Conservation (phyloP, 1,140 invertebrate genomes). For the Pachypsylla venusta region DNA sequence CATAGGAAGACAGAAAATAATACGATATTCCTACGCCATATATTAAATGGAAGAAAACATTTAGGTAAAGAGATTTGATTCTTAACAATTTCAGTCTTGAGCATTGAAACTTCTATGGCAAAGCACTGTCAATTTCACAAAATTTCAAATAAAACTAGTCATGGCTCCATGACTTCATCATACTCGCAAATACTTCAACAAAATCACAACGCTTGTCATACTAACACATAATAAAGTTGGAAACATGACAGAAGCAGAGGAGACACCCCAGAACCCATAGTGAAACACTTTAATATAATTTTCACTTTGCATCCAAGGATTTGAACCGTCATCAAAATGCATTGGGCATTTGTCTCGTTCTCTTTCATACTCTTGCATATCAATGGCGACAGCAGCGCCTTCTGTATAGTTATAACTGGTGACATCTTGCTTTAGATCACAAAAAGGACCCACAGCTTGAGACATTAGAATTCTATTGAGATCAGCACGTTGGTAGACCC, state of each 20-base stretch:
- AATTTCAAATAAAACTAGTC: too few species aligned
- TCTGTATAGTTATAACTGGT: slow-evolving; percentile 71
- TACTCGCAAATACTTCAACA: too few species aligned
- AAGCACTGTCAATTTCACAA: too few species aligned
- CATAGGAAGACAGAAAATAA: too few species aligned
- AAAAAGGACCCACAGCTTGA: slow-evolving; percentile 78
- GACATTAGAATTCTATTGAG: slow-evolving; percentile 81
- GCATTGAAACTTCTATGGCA: too few species aligned
- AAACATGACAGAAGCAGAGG: neutral
- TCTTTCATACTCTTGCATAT: slow-evolving; percentile 83
- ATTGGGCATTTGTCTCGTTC: slow-evolving; percentile 86
- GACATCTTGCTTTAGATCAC: slow-evolving; percentile 79
- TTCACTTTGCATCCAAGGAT: slow-evolving; percentile 65
- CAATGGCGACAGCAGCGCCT: slow-evolving; percentile 77
- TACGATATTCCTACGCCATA: too few species aligned
- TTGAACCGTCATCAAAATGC: slow-evolving; percentile 79
- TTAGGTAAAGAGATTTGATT: too few species aligned
- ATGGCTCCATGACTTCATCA: too few species aligned
- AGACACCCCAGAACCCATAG: slow-evolving; percentile 26
- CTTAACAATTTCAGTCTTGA: too few species aligned
- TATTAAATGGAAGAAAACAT: too few species aligned
- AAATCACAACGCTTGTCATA: too few species aligned
- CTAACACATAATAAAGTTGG: neutral
- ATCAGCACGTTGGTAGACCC: slow-evolving; percentile 93
- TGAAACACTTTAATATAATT: slow-evolving; percentile 52